phyloP scores from a whole-genome alignment of 2,113 vertebrate genomes.

The Pristiophorus japonicus region DNA sequence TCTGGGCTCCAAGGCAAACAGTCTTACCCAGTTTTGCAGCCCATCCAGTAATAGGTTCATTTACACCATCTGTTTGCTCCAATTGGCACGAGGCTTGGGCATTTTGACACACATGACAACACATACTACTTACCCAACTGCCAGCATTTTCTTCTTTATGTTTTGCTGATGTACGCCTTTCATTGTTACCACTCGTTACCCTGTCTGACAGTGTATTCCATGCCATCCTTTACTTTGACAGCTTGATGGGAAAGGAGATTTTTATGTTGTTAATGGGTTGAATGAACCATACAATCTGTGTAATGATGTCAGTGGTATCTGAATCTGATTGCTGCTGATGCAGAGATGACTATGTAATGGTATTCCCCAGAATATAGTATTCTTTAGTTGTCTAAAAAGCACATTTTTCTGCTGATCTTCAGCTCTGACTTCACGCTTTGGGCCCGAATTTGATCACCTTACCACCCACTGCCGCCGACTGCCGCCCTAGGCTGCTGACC shows the following conservation, averaged over 20 bases:
- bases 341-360: not conserved
- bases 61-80: not conserved
- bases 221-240: constrained; percentile 4
- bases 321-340: not conserved
- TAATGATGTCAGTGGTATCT: constrained; percentile 16
- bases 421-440: not conserved
- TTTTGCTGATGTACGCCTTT: not conserved
- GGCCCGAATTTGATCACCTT: too few relatives aligned
- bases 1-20: not conserved
- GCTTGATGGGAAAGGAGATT: not conserved
- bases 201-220: not conserved
- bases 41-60: not conserved
- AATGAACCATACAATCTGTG: not conserved
- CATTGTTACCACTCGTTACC: not conserved
- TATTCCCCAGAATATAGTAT: not conserved
- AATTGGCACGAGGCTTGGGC: not conserved
- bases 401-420: not conserved
- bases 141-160: not conserved
- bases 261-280: not conserved
- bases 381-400: not conserved
- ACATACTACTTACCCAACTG: not conserved
- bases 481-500: too few relatives aligned
- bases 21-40: not conserved
- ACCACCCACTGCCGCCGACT: too few relatives aligned
- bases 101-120: not conserved